Evolutionary conservation across 2,113 vertebrate species (phyloP).

Genomic region (Pseudonaja textilis): DNA sequence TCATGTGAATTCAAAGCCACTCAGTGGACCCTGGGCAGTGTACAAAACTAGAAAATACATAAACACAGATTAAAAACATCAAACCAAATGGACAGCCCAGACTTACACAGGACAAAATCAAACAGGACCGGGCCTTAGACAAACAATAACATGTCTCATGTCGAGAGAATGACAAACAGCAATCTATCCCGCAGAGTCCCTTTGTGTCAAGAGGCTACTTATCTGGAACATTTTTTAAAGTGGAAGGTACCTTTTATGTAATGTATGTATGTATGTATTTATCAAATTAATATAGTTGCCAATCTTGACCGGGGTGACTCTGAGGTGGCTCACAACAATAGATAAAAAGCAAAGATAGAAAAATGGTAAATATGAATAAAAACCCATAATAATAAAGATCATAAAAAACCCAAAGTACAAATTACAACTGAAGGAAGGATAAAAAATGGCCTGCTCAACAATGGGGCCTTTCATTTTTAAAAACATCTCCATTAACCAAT

Average conservation of each 20-base stretch:
- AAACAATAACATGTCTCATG: background rate
- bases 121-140: background rate
- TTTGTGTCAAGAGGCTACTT: background rate
- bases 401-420: too few relatives aligned
- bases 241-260: too few relatives aligned
- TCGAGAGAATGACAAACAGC: background rate
- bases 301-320: too few relatives aligned
- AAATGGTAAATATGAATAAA: too few relatives aligned
- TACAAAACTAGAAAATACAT: background rate
- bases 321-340: too few relatives aligned
- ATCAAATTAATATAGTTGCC: too few relatives aligned
- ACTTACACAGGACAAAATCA: background rate
- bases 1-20: background rate
- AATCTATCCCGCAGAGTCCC: background rate
- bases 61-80: background rate
- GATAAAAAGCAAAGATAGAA: too few relatives aligned
- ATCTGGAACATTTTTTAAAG: background rate
- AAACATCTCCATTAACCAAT: background rate
- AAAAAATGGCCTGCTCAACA: too few relatives aligned
- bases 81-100: background rate
- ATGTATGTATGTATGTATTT: too few relatives aligned
- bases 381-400: too few relatives aligned
- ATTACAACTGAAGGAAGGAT: too few relatives aligned
- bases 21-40: background rate
- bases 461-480: too few relatives aligned